Conservation (phyloP, 2,797 vertebrate species). For the Tangara arthus region DNA sequence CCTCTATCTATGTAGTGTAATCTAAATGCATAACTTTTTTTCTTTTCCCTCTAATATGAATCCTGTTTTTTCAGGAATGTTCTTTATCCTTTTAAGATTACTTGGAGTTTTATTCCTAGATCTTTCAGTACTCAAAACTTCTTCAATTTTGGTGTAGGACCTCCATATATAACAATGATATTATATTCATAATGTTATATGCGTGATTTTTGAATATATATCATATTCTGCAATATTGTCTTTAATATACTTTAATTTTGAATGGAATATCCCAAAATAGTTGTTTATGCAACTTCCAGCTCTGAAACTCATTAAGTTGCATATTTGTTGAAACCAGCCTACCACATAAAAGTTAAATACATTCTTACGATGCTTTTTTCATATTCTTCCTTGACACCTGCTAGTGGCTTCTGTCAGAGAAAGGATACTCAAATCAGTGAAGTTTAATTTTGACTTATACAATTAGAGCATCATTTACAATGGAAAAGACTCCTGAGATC, state of each 20-base stretch:
- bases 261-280: neutral
- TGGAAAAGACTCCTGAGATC: neutral
- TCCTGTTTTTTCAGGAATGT: neutral
- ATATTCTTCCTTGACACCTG: neutral
- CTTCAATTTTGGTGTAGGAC: neutral
- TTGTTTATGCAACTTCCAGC: neutral
- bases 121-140: neutral
- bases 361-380: neutral
- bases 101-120: neutral
- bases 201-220: neutral
- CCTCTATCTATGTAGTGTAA: neutral
- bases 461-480: neutral
- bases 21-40: neutral
- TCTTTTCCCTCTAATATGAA: neutral
- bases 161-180: neutral
- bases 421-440: neutral
- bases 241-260: neutral
- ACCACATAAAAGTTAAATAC: neutral
- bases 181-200: neutral
- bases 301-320: neutral
- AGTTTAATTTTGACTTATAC: neutral
- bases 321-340: neutral
- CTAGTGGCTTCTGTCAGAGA: neutral
- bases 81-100: neutral
- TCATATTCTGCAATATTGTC: neutral